A percentile compares a stretch with the other conserved stretches of the same genome.
Conservation (phyloP, 2,797 vertebrate genomes). For the Phyllotis vaccarum region DNA sequence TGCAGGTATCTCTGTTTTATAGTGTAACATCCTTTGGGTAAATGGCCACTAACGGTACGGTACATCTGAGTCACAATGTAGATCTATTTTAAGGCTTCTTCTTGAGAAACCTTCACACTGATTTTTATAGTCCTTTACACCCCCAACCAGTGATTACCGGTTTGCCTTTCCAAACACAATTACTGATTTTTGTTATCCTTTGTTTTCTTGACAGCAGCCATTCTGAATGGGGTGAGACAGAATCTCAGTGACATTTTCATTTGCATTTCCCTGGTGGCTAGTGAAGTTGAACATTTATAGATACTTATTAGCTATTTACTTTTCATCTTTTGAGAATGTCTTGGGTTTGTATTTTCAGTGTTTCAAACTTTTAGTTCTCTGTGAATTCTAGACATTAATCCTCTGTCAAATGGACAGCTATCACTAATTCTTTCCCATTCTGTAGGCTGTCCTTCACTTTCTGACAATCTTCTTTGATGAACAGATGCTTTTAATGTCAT, state of each 20-base stretch:
- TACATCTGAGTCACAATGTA: background rate
- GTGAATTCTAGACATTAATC: background rate
- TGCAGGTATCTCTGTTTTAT: background rate
- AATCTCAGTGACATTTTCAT: background rate
- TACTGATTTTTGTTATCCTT: background rate
- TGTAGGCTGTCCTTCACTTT: background rate
- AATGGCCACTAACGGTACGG: background rate
- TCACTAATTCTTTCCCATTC: background rate
- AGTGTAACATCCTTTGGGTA: background rate
- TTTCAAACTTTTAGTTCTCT: background rate
- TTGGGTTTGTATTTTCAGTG: background rate
- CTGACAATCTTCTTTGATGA: background rate
- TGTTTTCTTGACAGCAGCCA: background rate
- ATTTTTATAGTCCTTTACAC: background rate
- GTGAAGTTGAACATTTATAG: background rate
- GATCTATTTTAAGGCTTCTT: background rate
- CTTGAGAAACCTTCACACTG: background rate
- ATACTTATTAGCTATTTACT: background rate
- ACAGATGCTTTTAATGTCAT: background rate
- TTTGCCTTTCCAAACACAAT: background rate
- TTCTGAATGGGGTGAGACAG: background rate
- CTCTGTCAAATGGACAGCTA: background rate
- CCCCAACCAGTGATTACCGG: background rate
- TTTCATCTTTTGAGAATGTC: background rate
- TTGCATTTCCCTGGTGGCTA: background rate